phyloP scores from a whole-genome alignment of 2,888 invertebrate species.

The Heliothis peltigera region DNA sequence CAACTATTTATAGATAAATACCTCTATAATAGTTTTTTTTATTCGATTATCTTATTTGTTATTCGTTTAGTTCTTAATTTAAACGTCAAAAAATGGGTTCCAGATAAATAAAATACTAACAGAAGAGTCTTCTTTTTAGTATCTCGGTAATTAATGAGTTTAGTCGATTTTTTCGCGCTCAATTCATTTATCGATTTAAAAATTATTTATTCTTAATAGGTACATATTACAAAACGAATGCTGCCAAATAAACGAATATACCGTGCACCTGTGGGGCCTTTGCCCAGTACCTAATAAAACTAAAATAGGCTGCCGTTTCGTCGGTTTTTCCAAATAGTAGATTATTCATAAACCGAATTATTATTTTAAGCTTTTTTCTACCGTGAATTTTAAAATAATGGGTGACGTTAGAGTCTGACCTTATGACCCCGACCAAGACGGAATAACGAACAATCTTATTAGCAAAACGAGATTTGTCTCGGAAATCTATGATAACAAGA shows the following conservation, averaged over 20 bases:
- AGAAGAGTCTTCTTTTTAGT: neutral
- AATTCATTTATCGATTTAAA: constrained; percentile 31
- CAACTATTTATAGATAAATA: no score
- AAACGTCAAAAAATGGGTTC: no score
- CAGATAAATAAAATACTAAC: constrained; percentile 10
- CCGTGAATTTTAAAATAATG: constrained; percentile 67
- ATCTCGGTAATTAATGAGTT: constrained; percentile 21
- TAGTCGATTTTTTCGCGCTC: constrained; percentile 21
- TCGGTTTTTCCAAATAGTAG: constrained; percentile 62
- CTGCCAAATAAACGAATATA: constrained; percentile 37
- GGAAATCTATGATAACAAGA: constrained; percentile 46
- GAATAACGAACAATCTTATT: constrained; percentile 61
- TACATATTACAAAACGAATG: constrained; percentile 29
- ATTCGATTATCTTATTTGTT: no score
- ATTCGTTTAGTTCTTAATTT: no score
- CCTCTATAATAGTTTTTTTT: no score
- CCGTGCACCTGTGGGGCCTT: constrained; percentile 48
- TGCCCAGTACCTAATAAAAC: constrained; percentile 40
- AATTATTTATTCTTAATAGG: constrained; percentile 19
- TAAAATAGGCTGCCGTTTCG: constrained; percentile 36
- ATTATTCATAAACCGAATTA: constrained; percentile 60
- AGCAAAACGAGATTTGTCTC: constrained; percentile 57
- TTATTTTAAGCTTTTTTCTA: constrained; percentile 55
- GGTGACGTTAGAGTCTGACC: constrained; percentile 73
- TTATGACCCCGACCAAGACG: constrained; percentile 72